A percentile compares a stretch with the other conserved stretches of the same genome.
These are phyloP conservation scores for Leptopilina clavipes DNA, from an alignment of 1,140 invertebrate genomes.

Conservation along the genomic window DNA sequence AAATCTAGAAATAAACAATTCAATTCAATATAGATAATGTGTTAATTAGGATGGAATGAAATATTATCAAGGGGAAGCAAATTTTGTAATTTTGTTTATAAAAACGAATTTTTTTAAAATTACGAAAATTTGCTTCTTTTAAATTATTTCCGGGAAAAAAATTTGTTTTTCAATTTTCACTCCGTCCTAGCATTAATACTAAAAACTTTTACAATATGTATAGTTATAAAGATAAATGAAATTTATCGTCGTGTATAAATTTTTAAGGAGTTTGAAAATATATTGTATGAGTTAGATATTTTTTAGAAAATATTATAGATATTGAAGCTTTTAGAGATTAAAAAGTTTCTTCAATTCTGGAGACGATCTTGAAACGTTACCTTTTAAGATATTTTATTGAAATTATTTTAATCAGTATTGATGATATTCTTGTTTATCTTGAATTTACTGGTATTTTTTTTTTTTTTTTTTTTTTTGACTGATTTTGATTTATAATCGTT, in stretches of 20 bases:
- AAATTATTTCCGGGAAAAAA: background rate
- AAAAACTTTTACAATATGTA: background rate
- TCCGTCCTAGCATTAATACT: conserved; percentile 11
- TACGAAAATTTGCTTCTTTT: background rate
- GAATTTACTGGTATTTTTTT: no score
- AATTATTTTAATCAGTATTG: no score
- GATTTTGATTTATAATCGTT: no score
- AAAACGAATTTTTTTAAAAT: background rate
- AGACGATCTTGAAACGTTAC: background rate
- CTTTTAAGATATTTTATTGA: no score
- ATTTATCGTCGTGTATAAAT: background rate
- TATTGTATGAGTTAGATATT: background rate
- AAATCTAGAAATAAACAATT: background rate
- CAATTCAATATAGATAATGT: background rate
- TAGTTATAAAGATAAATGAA: background rate
- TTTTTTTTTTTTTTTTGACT: no score
- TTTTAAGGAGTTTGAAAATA: background rate
- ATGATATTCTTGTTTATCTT: no score
- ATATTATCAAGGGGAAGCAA: background rate
- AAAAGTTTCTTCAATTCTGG: background rate
- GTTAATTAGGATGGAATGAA: conserved; percentile 8
- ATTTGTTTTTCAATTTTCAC: background rate
- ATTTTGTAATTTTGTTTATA: background rate
- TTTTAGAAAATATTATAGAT: background rate
- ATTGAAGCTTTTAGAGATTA: background rate